Conservation (phyloP, 2,113 vertebrate genomes). For the Micronycteris hirsuta region DNA sequence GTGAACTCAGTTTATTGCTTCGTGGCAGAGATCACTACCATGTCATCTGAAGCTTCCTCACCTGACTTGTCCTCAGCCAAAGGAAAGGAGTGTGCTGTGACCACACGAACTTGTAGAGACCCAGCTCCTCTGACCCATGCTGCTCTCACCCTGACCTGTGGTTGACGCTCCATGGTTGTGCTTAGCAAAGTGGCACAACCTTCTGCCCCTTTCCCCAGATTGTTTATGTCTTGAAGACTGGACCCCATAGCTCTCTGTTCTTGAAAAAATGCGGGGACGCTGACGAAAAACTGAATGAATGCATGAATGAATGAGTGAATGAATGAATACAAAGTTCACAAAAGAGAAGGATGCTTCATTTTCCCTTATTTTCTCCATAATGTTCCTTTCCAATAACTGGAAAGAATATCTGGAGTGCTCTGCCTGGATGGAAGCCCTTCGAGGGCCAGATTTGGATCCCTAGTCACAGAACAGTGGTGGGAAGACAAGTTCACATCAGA, state of each 20-base stretch:
- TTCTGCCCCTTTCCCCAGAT: not conserved
- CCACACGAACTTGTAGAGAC: not conserved
- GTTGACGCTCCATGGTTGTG: not conserved
- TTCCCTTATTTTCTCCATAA: not conserved
- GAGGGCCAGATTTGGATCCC: not conserved
- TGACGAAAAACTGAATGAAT: not conserved
- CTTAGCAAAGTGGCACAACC: not conserved
- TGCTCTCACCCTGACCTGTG: not conserved
- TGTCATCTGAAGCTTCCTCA: not conserved
- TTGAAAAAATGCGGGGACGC: not conserved
- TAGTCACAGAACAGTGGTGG: not conserved
- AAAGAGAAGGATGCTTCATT: not conserved
- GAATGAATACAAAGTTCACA: not conserved
- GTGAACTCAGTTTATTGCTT: not conserved
- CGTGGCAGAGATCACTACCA: not conserved
- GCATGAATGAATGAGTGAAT: not conserved
- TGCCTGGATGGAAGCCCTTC: not conserved
- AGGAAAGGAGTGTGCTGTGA: not conserved
- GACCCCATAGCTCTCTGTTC: not conserved
- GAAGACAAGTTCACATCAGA: not conserved
- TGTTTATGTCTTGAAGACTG: not conserved
- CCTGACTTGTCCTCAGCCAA: not conserved
- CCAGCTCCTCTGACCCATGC: not conserved
- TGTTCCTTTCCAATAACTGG: not conserved
- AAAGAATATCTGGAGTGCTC: not conserved